These are phyloP conservation scores for Polyommatus icarus DNA, from an alignment of 2,888 invertebrate genomes.

Conservation along the genomic window DNA sequence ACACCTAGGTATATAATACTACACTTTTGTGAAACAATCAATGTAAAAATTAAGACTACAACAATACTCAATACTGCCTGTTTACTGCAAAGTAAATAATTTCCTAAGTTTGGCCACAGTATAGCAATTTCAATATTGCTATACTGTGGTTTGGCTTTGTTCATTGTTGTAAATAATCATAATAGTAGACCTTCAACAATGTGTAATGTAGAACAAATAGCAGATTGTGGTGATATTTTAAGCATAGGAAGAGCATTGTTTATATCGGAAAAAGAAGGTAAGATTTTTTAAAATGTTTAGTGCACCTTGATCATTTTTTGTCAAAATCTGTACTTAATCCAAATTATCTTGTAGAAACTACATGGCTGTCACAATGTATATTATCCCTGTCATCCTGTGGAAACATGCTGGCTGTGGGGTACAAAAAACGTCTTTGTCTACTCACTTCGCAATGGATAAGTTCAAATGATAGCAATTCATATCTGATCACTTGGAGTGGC, in stretches of 20 bases:
- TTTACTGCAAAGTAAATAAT: no score
- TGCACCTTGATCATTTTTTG: background rate
- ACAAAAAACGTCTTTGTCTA: conserved; percentile 64
- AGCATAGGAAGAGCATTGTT: conserved; percentile 81
- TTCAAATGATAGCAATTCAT: conserved; percentile 66
- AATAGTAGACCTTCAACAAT: conserved; percentile 34
- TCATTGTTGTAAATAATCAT: background rate
- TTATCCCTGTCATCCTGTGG: conserved; percentile 72
- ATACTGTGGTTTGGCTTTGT: background rate
- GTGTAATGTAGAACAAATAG: conserved; percentile 83
- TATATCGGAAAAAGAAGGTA: conserved; percentile 75
- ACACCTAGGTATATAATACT: no score
- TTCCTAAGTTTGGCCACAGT: no score
- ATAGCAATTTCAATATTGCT: no score
- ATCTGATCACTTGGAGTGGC: conserved; percentile 73
- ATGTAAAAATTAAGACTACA: no score
- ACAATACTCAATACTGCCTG: no score
- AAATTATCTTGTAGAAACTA: conserved; percentile 55
- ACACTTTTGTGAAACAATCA: no score
- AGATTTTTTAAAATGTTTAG: conserved; percentile 4
- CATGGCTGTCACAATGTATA: conserved; percentile 69
- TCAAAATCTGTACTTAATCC: background rate
- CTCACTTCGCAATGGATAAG: conserved; percentile 74
- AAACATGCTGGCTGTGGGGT: conserved; percentile 65
- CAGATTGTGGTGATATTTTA: conserved; percentile 81